These are phyloP conservation scores for Medauroidea extradentata DNA, from an alignment of 1,140 invertebrate species.

Conservation along the genomic window DNA sequence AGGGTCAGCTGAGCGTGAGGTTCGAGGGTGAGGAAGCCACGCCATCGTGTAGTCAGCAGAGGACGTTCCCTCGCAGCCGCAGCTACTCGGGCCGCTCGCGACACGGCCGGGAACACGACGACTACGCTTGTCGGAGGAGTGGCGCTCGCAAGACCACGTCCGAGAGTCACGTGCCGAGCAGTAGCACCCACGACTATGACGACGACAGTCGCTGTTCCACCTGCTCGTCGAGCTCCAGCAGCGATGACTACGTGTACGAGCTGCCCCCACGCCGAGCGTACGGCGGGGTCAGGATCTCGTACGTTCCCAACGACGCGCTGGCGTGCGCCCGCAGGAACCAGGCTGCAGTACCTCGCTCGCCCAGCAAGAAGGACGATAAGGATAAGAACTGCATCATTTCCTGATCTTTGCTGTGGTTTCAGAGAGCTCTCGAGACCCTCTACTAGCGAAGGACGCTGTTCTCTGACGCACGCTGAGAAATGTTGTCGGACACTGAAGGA, in stretches of 20 bases:
- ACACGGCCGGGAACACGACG: background rate
- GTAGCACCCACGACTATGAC: slow-evolving; percentile 38
- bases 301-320: slow-evolving; percentile 83
- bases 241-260: slow-evolving; percentile 76
- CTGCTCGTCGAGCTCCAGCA: slow-evolving; percentile 77
- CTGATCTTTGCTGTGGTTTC: slow-evolving; percentile 44
- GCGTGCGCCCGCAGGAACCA: slow-evolving; percentile 67
- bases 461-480: too few relatives aligned
- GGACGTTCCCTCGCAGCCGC: slow-evolving; percentile 40
- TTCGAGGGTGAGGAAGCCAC: slow-evolving; percentile 57
- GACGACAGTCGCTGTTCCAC: slow-evolving; percentile 78
- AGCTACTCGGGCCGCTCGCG: slow-evolving; percentile 37
- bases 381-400: slow-evolving; percentile 69
- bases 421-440: too few relatives aligned
- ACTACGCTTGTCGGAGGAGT: slow-evolving; percentile 32
- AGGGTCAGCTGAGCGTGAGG: slow-evolving; percentile 50
- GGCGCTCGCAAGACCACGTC: slow-evolving; percentile 35
- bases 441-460: too few relatives aligned
- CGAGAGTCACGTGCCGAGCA: slow-evolving; percentile 14
- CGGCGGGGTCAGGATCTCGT: slow-evolving; percentile 80
- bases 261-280: slow-evolving; percentile 74
- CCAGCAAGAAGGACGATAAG: slow-evolving; percentile 36
- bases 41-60: slow-evolving; percentile 17
- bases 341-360: slow-evolving; percentile 35
- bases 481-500: too few relatives aligned